phyloP scores from a whole-genome alignment of 2,797 vertebrate genomes.

The Hydrophis major region DNA sequence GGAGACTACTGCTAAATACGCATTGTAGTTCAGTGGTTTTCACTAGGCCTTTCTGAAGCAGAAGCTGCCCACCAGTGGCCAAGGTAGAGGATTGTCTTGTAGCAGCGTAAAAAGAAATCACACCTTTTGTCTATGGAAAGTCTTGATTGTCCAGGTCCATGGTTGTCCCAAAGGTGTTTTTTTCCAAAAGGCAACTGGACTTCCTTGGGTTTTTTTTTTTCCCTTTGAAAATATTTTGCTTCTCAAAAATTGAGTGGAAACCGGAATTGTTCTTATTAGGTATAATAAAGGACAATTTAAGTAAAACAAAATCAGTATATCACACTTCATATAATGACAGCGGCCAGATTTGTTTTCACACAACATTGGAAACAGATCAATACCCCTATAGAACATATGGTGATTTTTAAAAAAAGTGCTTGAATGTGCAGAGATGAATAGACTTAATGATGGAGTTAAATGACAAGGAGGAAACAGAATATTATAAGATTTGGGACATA shows the following conservation, averaged over 20 bases:
- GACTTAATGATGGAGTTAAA: no score
- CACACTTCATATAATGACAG: no score
- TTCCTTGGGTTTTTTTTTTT: not conserved
- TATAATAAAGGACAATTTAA: no score
- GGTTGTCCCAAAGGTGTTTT: not conserved
- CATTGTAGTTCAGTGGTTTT: not conserved
- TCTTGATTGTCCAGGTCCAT: not conserved
- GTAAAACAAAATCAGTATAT: no score
- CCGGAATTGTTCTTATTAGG: no score
- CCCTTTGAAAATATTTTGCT: not conserved
- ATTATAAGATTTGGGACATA: no score
- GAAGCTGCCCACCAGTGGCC: conserved; percentile 14
- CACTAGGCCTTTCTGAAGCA: not conserved
- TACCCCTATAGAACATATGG: no score
- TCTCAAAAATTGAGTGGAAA: not conserved
- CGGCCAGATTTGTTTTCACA: no score
- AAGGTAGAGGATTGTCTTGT: not conserved
- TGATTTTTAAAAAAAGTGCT: no score
- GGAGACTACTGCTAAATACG: not conserved
- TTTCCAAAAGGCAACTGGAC: not conserved
- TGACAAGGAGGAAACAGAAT: no score
- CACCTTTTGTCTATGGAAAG: not conserved
- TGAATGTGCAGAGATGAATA: no score
- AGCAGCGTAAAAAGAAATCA: not conserved
- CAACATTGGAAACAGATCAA: no score